These are phyloP conservation scores for Phocoena sinus DNA, from an alignment of 2,113 vertebrate genomes.

Conservation along the genomic window DNA sequence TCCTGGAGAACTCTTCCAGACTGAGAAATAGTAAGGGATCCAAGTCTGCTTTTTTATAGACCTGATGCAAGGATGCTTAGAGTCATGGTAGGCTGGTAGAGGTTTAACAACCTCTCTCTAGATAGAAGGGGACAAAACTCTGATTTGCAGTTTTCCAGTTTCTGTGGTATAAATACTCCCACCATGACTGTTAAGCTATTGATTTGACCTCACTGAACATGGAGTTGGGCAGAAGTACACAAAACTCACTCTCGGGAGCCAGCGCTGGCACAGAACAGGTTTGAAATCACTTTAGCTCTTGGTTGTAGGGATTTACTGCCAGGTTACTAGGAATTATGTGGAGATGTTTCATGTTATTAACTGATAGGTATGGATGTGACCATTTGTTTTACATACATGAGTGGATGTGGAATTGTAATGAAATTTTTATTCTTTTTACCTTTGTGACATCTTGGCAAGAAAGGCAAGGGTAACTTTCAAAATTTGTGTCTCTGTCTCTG, in stretches of 20 bases:
- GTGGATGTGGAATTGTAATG: neutral
- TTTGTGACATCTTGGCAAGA: neutral
- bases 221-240: neutral
- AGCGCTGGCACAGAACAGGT: accelerated
- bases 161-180: neutral
- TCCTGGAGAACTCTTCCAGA: neutral
- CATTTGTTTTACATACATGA: neutral
- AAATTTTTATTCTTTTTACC: neutral
- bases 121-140: neutral
- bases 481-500: neutral
- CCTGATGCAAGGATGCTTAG: neutral
- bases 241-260: neutral
- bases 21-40: neutral
- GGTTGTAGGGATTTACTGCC: neutral
- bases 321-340: neutral
- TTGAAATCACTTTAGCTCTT: neutral
- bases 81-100: neutral
- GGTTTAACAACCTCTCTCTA: neutral
- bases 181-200: neutral
- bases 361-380: neutral
- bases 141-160: neutral
- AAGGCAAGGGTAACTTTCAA: neutral
- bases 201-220: neutral
- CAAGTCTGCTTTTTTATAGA: neutral
- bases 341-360: neutral